Evolutionary conservation across 2,113 vertebrate genomes (phyloP), one percentile per base, ranked within the genome.

Genomic region (Strix uralensis): DNA sequence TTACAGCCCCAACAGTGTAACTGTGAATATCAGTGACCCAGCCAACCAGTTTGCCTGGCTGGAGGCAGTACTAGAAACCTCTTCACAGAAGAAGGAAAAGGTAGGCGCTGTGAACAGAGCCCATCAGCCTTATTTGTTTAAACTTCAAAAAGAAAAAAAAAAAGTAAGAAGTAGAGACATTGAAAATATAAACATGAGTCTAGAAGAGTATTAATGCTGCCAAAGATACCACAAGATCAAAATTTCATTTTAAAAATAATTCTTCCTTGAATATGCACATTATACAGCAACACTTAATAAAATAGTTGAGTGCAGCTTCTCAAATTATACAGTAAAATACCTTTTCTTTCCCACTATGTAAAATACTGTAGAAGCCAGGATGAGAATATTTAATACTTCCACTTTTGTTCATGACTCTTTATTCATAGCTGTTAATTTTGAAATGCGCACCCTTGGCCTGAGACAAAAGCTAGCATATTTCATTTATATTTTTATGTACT

Each of bases 11-110:
- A 97, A 99, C 91, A 52, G 95, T 12, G 95, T 96, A 92, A 99
- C 99, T 2, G 44, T 91, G 42, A 99, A 99, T 97, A 94, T 98
- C 95, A 99, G 98, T 14, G 99, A 99, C 92, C 99, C 99, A 61
- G 98, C 98, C 47, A 96, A 98, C 85, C 99, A 99, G 91, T 98
- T 98, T 90, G 94, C 95, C 74, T 99, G 99, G 99, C 96, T 99
- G 52, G 98, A 98, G 88, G 91, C 88, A 46, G 97, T 97, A 29
- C 84, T 99, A 81, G 98, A 98, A 80, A 62, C 38, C 34, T 98
- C 98, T 93, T 97, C 89, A 58, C 97, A 98, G 61, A 98, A 98
- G 82, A 94, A 97, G 8, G 98, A 99, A 91, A 98, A 98, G 98
- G 99, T 99, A 96, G 62, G 81, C 25, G 18, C n/a, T 49, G 34